Percentiles rank a stretch among this genome's conserved stretches.
Conservation (phyloP, 2,888 invertebrate species). For the Aphelenchoides bicaudatus region DNA sequence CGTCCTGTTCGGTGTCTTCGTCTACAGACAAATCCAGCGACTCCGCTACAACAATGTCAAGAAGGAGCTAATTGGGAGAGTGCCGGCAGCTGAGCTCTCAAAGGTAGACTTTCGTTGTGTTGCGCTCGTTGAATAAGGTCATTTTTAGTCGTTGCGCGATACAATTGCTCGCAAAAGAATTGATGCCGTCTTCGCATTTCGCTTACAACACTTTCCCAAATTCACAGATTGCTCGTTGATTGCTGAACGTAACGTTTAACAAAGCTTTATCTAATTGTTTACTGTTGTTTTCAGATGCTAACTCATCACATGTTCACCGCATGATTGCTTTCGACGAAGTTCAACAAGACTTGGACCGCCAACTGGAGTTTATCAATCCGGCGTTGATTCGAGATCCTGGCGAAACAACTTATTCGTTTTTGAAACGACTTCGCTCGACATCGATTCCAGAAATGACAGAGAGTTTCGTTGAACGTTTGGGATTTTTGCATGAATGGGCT, state of each 20-base stretch:
- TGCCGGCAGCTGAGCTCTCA: conserved; percentile 40
- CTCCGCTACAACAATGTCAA: conserved; percentile 48
- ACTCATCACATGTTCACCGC: conserved; percentile 48
- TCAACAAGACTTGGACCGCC: conserved; percentile 45
- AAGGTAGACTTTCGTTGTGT: conserved; percentile 28
- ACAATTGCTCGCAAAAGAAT: no score
- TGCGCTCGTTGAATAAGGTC: conserved; percentile 10
- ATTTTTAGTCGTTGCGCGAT: conserved; percentile 20
- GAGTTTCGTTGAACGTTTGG: conserved; percentile 35
- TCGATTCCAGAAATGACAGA: conserved; percentile 32
- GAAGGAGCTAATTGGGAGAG: conserved; percentile 35
- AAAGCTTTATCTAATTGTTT: conserved; percentile 14
- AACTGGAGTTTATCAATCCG: conserved; percentile 43
- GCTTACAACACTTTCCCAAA: conserved; percentile 43
- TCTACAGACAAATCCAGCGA: conserved; percentile 49
- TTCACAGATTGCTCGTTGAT: conserved; percentile 54
- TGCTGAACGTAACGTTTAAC: conserved; percentile 41
- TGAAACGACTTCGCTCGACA: conserved; percentile 33
- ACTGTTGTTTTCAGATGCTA: conserved; percentile 39
- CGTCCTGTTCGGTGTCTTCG: conserved; percentile 25
- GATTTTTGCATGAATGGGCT: conserved; percentile 35
- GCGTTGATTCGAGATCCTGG: conserved; percentile 41
- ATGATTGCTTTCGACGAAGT: conserved; percentile 58
- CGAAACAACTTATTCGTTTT: conserved; percentile 46
- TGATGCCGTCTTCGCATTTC: conserved; percentile 31